Base-by-base conservation (phyloP, 2,797 vertebrate species). In the Apogon talboti region DNA sequence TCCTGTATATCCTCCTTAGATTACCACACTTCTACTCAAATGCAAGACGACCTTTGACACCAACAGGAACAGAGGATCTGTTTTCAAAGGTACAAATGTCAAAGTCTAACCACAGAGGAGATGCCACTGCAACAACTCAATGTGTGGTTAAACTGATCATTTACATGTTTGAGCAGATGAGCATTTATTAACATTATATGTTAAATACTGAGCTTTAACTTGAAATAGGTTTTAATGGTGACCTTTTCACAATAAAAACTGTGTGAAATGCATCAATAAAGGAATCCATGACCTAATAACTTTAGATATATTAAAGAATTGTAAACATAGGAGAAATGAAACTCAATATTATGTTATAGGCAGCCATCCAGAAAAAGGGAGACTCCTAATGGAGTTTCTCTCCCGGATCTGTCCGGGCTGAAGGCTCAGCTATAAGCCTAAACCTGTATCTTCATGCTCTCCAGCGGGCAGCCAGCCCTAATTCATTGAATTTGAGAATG, bases 401-500 rank as follows among this genome's bases (percentile, higher is more conserved):
- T 80, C 57, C 37, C 19, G 38, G 73, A 81, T 82, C 53, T 66
- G 67, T 74, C 67, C 62, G 30, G 66, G 71, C 69, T 67, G 70
- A 72, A 70, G 83, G 76, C 63, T 80, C 76, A 74, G 63, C 71
- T 70, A 47, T 67, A 71, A 87, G 78, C 67, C 78, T 62, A 19
- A 42, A 81, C 80, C 85, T 88, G 77, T 40, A 69, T 71, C 72
- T 51, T 40, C 12, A 18, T 60, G 63, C 82, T 90, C 71, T 87
- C 83, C 75, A 76, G 81, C 44, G 30, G 73, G 69, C 73, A 76
- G 52, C 40, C 61, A 84, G 78, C 73, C 71, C 72, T 81, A 82
- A 89, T 87, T 86, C 83, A 71, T 66, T 82, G 74, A 90, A 86
- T 89, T 75, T 78, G 78, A 90, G 84, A 93, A 90, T 82, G 82